Evolutionary conservation across 2,113 vertebrate species (phyloP).

Genomic region (Forbesichthys papilliferus): DNA sequence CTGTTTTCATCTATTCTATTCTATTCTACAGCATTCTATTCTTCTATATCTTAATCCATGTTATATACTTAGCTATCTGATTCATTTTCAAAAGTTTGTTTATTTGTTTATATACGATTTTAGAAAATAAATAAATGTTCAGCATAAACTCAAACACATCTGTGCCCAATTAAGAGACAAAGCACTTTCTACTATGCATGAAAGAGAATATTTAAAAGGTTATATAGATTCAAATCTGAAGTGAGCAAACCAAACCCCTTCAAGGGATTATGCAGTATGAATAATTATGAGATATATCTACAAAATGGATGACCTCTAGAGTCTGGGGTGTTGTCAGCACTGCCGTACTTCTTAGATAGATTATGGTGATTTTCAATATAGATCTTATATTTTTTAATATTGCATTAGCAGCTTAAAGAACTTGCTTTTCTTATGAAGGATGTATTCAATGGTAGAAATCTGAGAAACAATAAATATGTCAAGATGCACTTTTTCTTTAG

Average conservation of each 20-base stretch:
- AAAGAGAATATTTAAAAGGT: slow-evolving; percentile 15
- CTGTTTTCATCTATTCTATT: too few species aligned
- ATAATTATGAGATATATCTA: not conserved
- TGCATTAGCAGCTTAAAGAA: too few species aligned
- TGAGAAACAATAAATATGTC: too few species aligned
- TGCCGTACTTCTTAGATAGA: not conserved
- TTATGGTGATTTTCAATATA: not conserved
- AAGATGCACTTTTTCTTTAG: not conserved
- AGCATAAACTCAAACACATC: not conserved
- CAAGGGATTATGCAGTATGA: not conserved
- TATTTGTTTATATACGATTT: too few species aligned
- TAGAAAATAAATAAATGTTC: too few species aligned
- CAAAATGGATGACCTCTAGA: not conserved
- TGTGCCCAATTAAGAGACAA: not conserved
- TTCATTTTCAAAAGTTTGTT: too few species aligned
- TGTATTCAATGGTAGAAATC: too few species aligned
- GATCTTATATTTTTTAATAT: not conserved
- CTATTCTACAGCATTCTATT: too few species aligned
- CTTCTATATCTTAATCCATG: too few species aligned
- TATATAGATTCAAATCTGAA: slow-evolving; percentile 10
- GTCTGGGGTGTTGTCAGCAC: not conserved
- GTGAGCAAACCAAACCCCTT: not conserved
- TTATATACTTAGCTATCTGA: too few species aligned
- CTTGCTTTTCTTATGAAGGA: too few species aligned
- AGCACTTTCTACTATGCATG: slow-evolving; percentile 4